Percentiles rank a stretch among this genome's conserved stretches.
These are phyloP conservation scores for Cochlearius cochlearius DNA, from an alignment of 2,113 vertebrate genomes.

Conservation along the genomic window DNA sequence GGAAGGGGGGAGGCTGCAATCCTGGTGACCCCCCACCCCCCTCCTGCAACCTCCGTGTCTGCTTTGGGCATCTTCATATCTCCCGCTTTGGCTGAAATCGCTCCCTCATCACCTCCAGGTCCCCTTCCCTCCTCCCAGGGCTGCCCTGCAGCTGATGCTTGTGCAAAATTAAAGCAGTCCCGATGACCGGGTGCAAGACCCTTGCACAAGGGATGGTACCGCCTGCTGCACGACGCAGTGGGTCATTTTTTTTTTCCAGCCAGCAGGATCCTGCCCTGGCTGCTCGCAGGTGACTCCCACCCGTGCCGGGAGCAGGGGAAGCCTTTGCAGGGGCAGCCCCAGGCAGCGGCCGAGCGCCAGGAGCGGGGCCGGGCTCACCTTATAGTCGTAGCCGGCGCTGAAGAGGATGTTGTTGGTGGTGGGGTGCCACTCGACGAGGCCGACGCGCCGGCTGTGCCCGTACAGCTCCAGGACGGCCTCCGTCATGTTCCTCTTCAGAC, in stretches of 20 bases:
- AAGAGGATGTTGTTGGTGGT: conserved; percentile 95
- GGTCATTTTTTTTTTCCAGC: not conserved
- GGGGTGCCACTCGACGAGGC: conserved; percentile 96
- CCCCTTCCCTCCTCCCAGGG: too few species aligned
- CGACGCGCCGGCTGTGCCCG: conserved; percentile 93
- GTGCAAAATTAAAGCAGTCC: not conserved
- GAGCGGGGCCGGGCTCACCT: conserved; percentile 71
- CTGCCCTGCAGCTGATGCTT: not conserved
- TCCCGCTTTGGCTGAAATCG: accelerated
- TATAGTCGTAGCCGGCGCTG: conserved; percentile 97
- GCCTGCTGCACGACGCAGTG: accelerated
- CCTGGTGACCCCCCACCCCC: not conserved
- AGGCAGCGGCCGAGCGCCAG: not conserved
- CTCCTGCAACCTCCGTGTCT: not conserved
- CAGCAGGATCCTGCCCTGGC: not conserved
- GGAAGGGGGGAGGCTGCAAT: not conserved
- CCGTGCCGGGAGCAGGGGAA: accelerated
- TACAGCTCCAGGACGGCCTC: conserved; percentile 93
- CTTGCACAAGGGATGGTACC: not conserved
- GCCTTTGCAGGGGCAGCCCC: accelerated
- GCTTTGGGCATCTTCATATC: not conserved
- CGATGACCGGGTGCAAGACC: not conserved
- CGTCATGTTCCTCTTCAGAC: conserved; percentile 89
- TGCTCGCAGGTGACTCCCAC: accelerated
- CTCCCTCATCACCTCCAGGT: not conserved